Conservation (phyloP, 2,113 vertebrate species). For the Erpornis zantholeuca region DNA sequence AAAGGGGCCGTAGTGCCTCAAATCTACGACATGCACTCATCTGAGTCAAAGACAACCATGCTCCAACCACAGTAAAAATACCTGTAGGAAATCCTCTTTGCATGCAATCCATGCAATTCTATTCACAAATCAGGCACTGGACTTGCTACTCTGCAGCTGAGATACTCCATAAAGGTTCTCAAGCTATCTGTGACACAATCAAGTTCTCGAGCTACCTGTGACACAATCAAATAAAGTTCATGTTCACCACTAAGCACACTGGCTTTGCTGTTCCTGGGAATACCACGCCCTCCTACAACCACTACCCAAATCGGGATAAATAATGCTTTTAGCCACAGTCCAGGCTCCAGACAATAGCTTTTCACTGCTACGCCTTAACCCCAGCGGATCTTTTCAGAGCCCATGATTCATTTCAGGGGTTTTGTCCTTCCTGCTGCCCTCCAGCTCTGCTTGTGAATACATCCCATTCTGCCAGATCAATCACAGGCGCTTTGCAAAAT, state of each 20-base stretch:
- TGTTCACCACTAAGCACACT: neutral
- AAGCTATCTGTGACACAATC: constrained; percentile 18
- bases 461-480: constrained; percentile 43
- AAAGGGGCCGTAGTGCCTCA: neutral
- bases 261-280: constrained; percentile 49
- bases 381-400: constrained; percentile 57
- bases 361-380: constrained; percentile 32
- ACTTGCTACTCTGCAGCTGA: neutral
- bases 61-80: neutral
- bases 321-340: constrained; percentile 41
- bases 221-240: neutral
- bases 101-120: neutral
- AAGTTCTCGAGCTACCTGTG: neutral
- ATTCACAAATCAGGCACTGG: neutral
- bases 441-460: constrained; percentile 34
- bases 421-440: constrained; percentile 37
- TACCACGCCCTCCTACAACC: constrained; percentile 27
- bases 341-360: constrained; percentile 57
- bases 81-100: neutral
- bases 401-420: constrained; percentile 46
- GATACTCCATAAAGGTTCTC: neutral
- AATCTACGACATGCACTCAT: neutral
- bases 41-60: neutral
- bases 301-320: constrained; percentile 32
- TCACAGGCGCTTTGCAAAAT: neutral